Conservation (phyloP, 2,797 vertebrate genomes). For the Schizopygopsis pylzovi region DNA sequence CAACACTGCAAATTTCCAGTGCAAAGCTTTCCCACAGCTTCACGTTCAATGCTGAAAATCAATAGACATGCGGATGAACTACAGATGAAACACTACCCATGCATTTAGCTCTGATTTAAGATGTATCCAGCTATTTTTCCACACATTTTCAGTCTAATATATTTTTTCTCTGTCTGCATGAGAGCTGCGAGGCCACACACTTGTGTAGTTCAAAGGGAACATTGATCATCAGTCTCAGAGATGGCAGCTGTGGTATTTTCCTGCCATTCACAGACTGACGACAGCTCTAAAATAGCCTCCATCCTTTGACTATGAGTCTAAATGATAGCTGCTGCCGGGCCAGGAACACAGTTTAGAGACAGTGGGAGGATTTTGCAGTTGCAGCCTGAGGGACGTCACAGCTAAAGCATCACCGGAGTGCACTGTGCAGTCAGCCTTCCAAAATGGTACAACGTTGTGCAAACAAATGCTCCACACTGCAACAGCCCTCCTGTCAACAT, state of each 20-base stretch:
- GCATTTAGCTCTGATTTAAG: conserved; percentile 21
- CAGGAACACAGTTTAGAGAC: conserved; percentile 36
- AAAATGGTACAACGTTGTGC: background rate
- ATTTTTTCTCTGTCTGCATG: background rate
- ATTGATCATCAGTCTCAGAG: background rate
- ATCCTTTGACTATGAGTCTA: conserved; percentile 40
- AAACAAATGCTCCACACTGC: conserved; percentile 20
- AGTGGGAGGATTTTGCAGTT: conserved; percentile 37
- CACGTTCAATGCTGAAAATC: background rate
- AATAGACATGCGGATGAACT: background rate
- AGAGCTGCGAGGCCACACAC: background rate
- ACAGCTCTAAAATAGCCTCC: conserved; percentile 31
- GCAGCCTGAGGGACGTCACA: conserved; percentile 32
- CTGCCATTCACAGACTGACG: background rate
- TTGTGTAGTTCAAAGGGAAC: background rate
- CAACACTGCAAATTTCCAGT: background rate
- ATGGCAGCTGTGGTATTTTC: conserved; percentile 18
- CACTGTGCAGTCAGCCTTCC: conserved; percentile 38
- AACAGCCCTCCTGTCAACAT: conserved; percentile 29
- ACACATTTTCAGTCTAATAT: background rate
- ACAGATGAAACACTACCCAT: background rate
- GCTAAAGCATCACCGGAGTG: conserved; percentile 24
- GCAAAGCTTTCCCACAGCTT: background rate
- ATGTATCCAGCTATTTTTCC: background rate
- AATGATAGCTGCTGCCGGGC: conserved; percentile 30